Percentiles rank a stretch among this genome's conserved stretches.
Evolutionary conservation across 2,113 vertebrate species (phyloP).

Genomic region (Sinocyclocheilus rhinocerous): DNA sequence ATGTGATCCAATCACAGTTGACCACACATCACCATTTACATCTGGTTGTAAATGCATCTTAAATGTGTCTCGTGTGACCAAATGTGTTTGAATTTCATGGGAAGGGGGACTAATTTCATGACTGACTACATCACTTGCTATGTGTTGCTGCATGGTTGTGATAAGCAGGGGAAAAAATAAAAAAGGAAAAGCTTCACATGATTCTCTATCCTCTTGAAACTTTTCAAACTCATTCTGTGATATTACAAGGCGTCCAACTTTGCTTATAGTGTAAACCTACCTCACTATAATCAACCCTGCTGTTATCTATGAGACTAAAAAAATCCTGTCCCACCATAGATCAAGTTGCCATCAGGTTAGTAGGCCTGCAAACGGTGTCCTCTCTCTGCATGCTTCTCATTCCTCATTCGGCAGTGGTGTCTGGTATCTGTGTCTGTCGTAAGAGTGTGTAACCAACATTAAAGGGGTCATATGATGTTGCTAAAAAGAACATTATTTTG

Average conservation of each 20-base stretch:
- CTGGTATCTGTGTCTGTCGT: conserved; percentile 60
- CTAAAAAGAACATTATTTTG: too few relatives aligned
- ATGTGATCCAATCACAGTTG: background rate
- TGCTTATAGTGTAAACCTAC: background rate
- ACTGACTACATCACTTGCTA: background rate
- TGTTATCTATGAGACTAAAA: conserved; percentile 7
- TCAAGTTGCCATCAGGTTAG: conserved; percentile 46
- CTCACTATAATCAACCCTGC: background rate
- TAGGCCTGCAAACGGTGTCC: conserved; percentile 41
- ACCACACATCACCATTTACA: background rate
- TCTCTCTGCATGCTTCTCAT: conserved; percentile 58
- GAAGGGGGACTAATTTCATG: background rate
- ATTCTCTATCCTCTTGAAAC: background rate
- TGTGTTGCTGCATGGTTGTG: background rate
- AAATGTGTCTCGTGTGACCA: background rate
- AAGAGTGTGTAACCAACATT: conserved; percentile 60
- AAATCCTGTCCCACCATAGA: conserved; percentile 10
- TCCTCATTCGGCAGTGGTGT: conserved; percentile 61
- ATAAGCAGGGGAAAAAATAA: background rate
- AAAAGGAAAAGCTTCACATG: background rate
- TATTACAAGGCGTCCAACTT: background rate
- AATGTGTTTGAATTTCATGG: background rate
- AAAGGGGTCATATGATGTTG: too few relatives aligned
- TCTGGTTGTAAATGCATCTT: background rate
- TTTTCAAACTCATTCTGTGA: background rate